Evolutionary conservation across 1,140 invertebrate genomes (phyloP).

Genomic region (Magallana gigas): DNA sequence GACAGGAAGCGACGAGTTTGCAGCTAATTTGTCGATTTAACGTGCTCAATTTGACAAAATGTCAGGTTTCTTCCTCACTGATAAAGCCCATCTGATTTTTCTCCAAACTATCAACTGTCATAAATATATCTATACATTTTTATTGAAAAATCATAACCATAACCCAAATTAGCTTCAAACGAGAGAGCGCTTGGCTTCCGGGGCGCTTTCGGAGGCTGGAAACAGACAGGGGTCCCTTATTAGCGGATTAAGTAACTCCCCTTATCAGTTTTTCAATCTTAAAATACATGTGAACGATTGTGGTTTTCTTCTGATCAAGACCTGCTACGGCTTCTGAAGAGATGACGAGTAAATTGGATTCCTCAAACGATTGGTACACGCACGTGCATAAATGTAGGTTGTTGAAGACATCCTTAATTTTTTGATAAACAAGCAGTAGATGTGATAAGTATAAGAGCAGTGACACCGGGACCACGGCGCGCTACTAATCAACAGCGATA

Average conservation of each 20-base stretch:
- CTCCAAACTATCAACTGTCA: slow-evolving; percentile 21
- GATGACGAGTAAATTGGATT: slow-evolving; percentile 17
- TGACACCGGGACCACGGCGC: not conserved
- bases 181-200: not conserved
- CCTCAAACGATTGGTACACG: slow-evolving; percentile 4
- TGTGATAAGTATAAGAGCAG: not conserved
- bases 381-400: slow-evolving; percentile 15
- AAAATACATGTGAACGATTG: slow-evolving; percentile 28
- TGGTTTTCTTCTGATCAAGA: slow-evolving; percentile 1
- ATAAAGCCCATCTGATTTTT: slow-evolving; percentile 4
- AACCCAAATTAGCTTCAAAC: slow-evolving; percentile 13
- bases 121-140: slow-evolving; percentile 29
- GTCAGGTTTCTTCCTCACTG: slow-evolving; percentile 20
- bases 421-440: not conserved
- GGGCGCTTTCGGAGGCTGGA: not conserved
- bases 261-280: slow-evolving; percentile 20
- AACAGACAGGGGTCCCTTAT: not conserved
- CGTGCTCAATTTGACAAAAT: slow-evolving; percentile 15
- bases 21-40: not conserved
- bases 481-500: not conserved
- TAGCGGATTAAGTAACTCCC: slow-evolving; percentile 28
- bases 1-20: not conserved
- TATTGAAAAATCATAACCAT: slow-evolving; percentile 35
- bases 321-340: not conserved
- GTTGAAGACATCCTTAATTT: not conserved